Percentiles rank a stretch among this genome's conserved stretches.
Evolutionary conservation across 2,113 vertebrate species (phyloP).

Genomic region (Phalacrocorax pelagicus): DNA sequence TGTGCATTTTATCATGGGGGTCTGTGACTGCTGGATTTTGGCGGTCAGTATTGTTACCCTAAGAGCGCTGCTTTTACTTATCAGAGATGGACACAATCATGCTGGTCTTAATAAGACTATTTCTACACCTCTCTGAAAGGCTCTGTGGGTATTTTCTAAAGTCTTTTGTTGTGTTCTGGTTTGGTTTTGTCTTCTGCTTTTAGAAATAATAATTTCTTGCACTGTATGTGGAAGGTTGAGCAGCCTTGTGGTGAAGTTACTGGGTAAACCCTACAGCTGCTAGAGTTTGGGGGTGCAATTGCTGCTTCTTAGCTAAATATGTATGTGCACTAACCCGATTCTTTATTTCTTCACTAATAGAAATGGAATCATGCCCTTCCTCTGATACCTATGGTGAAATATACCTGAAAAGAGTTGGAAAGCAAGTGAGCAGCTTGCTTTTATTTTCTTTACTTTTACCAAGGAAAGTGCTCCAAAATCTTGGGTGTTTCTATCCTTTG

Average conservation of each 20-base stretch:
- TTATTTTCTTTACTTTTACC: background rate
- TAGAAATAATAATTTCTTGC: background rate
- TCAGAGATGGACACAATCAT: background rate
- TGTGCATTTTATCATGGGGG: background rate
- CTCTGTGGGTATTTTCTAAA: background rate
- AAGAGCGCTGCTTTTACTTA: background rate
- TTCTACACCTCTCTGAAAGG: background rate
- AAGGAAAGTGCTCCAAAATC: background rate
- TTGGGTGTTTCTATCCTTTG: background rate
- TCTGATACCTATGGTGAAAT: background rate
- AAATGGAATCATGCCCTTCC: background rate
- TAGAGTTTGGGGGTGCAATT: accelerated
- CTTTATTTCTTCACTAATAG: background rate
- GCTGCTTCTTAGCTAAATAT: accelerated
- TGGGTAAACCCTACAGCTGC: background rate
- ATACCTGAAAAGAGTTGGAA: background rate
- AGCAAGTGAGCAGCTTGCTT: background rate
- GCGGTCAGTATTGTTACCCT: background rate
- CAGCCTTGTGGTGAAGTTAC: background rate
- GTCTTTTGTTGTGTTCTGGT: background rate
- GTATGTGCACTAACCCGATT: background rate
- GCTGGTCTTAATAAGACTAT: background rate
- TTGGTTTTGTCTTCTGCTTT: background rate
- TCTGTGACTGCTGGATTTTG: background rate
- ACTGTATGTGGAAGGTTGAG: background rate